Conservation (phyloP, 2,797 vertebrate genomes). For the Pantherophis vulpinus region DNA sequence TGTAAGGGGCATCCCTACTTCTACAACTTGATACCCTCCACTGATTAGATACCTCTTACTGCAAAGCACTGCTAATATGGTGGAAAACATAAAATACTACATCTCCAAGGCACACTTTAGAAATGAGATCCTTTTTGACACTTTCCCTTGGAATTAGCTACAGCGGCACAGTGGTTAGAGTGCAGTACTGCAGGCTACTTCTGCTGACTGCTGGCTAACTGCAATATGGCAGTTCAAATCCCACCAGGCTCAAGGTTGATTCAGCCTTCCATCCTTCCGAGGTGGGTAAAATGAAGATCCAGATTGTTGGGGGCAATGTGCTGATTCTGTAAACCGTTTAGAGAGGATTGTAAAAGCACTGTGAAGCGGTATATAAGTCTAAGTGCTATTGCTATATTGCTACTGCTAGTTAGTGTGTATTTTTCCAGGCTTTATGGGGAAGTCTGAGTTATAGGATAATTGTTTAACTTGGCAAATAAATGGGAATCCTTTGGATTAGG, state of each 20-base stretch:
- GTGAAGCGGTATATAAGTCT: too few relatives aligned
- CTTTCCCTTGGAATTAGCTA: background rate
- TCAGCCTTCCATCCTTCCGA: too few relatives aligned
- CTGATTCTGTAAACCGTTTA: too few relatives aligned
- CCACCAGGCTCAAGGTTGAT: too few relatives aligned
- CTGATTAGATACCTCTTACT: background rate
- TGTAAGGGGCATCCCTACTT: background rate
- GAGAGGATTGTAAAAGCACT: too few relatives aligned
- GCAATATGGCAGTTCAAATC: too few relatives aligned
- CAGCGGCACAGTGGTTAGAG: too few relatives aligned
- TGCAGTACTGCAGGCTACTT: too few relatives aligned
- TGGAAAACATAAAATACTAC: background rate
- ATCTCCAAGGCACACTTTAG: background rate
- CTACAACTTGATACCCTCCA: background rate
- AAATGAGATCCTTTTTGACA: background rate
- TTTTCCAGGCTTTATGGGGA: background rate
- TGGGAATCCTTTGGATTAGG: background rate
- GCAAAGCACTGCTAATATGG: background rate
- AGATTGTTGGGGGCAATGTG: too few relatives aligned
- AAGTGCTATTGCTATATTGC: too few relatives aligned
- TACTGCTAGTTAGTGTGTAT: background rate
- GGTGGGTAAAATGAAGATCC: too few relatives aligned
- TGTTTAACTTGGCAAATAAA: background rate
- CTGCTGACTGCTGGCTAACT: too few relatives aligned
- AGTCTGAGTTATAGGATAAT: background rate